phyloP scores from a whole-genome alignment of 2,113 vertebrate species.

The Paracyprichromis sp. region DNA sequence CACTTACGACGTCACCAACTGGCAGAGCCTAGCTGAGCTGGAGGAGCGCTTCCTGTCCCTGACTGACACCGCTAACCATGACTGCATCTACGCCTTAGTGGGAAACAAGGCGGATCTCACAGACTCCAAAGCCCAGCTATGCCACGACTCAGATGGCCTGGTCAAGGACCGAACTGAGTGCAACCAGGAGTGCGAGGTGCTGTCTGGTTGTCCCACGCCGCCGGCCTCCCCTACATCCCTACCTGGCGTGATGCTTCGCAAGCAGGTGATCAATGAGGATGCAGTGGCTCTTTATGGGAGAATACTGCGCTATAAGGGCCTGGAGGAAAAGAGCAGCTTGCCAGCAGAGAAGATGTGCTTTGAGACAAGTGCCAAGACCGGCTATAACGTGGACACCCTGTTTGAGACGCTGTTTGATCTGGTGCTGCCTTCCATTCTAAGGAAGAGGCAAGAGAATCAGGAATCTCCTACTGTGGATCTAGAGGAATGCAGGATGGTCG shows the following conservation, averaged over 20 bases:
- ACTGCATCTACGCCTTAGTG: slow-evolving; percentile 91
- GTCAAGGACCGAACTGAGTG: neutral
- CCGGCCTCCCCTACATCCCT: slow-evolving; percentile 42
- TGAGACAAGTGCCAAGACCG: slow-evolving; percentile 94
- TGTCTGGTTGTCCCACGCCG: slow-evolving; percentile 5
- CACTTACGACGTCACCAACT: slow-evolving; percentile 86
- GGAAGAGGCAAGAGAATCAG: slow-evolving; percentile 75
- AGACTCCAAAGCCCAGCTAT: slow-evolving; percentile 44
- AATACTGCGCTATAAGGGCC: slow-evolving; percentile 84
- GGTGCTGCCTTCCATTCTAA: slow-evolving; percentile 81
- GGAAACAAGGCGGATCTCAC: slow-evolving; percentile 94
- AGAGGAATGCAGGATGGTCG: slow-evolving; percentile 57
- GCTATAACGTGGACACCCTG: slow-evolving; percentile 85
- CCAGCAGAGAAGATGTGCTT: slow-evolving; percentile 91
- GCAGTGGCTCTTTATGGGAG: slow-evolving; percentile 81
- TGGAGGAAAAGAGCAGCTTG: slow-evolving; percentile 79
- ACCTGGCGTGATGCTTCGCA: slow-evolving; percentile 38
- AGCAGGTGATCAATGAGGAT: slow-evolving; percentile 80
- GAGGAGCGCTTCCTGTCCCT: slow-evolving; percentile 91
- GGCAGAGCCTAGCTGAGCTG: slow-evolving; percentile 86
- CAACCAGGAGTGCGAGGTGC: slow-evolving; percentile 2
- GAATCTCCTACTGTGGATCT: slow-evolving; percentile 79
- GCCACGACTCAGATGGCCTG: neutral
- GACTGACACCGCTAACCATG: slow-evolving; percentile 83
- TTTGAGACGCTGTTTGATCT: slow-evolving; percentile 92